Base-by-base conservation (phyloP, 2,888 invertebrate genomes). In the Atrina japonica region DNA sequence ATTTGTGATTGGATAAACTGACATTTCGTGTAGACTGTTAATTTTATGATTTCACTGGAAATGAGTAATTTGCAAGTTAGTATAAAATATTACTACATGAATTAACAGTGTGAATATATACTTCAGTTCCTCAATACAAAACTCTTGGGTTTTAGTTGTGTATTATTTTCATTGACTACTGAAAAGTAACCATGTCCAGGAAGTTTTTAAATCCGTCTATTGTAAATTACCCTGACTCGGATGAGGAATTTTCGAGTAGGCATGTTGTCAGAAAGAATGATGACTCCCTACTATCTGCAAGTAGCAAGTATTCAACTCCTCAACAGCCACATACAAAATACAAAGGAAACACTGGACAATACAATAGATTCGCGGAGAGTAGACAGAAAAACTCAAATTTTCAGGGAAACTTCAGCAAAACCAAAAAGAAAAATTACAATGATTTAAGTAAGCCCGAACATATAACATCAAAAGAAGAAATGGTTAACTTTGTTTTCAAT, bases 181-280 rank as follows among this genome's bases (percentile, higher is more conserved):
- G 0, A 23, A 25, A 29, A 18, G 11, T 2, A 56, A 56, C 1
- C 11, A 56, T 56, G 56, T 35, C 56, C 18, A 27, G 40, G 23
- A 35, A 56, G 30, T 35, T 35, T 5, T 7, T 7, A 35, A 56
- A 29, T 21, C 40, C 56, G 7, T 49, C 49, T 2, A 61, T 61
- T 23, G 61, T 61, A 1, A 61, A 35, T 23, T 61, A 61, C 16
- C 61, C 61, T 3, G 61, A 61, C 29, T 61, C 61, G 9, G 61
- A 61, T 35, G 61, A 61, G 7, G 61, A 61, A 7, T 30, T 30
- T 21, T 29, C 29, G 18, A 29, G 30, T 0, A 7, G 29, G 16
- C 30, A 56, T 23, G 23, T 23, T 35, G 40, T 56, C 35, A 56
- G 40, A 11, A 35, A 40, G 23, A 11, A 5, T 35, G 35, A 11